Evolutionary conservation across 2,797 vertebrate species (phyloP).

Genomic region (Chlorospingus flavigularis): DNA sequence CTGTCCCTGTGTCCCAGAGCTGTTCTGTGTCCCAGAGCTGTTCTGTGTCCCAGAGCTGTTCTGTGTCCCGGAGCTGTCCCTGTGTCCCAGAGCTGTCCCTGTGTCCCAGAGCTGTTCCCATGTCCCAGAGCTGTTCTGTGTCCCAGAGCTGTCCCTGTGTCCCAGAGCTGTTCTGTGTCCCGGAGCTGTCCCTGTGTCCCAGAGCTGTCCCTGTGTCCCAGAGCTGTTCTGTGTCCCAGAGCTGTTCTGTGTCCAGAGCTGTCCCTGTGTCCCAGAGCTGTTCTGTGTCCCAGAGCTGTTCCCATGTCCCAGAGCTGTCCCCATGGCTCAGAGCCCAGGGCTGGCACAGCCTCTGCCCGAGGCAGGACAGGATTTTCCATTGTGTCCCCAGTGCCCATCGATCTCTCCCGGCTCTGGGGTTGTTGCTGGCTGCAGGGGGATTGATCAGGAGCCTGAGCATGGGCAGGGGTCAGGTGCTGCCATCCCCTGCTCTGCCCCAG

Average conservation of each 20-base stretch:
- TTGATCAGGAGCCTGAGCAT: background rate
- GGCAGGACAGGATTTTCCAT: slow-evolving; percentile 55
- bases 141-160: too few species aligned
- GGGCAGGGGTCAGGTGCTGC: background rate
- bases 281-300: too few species aligned
- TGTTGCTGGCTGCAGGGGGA: slow-evolving; percentile 39
- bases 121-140: too few species aligned
- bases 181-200: background rate
- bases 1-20: too few species aligned
- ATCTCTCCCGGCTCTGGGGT: slow-evolving; percentile 37
- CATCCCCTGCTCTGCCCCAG: background rate
- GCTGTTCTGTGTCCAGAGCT: background rate
- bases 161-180: background rate
- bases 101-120: background rate
- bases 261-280: background rate
- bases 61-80: background rate
- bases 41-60: background rate
- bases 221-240: too few species aligned
- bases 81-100: fast-evolving
- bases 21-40: background rate
- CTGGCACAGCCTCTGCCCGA: background rate
- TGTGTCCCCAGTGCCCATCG: slow-evolving; percentile 48
- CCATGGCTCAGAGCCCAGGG: background rate
- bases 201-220: too few species aligned
- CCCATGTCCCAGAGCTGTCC: background rate